A percentile compares a stretch with the other conserved stretches of the same genome.
Evolutionary conservation across 1,140 invertebrate species (phyloP).

Genomic region (Monochamus saltuarius): DNA sequence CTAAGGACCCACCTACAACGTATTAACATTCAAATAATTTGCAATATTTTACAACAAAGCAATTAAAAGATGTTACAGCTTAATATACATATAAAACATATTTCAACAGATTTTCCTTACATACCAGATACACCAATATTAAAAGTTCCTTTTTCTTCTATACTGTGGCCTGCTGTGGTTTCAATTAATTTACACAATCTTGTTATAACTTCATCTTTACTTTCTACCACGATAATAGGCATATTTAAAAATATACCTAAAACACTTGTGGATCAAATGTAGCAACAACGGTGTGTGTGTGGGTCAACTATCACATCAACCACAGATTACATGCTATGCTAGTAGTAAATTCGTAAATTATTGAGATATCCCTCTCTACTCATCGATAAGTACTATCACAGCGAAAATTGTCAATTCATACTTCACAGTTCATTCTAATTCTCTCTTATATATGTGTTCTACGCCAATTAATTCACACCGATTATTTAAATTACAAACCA

Average conservation of each 20-base stretch:
- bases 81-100: not conserved
- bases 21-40: slow-evolving; percentile 13
- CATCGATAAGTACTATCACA: no score
- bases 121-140: slow-evolving; percentile 72
- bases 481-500: no score
- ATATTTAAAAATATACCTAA: slow-evolving; percentile 33
- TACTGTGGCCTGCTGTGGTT: slow-evolving; percentile 56
- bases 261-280: not conserved
- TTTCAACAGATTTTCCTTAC: not conserved
- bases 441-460: no score
- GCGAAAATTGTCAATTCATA: no score
- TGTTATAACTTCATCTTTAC: slow-evolving; percentile 57
- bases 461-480: no score
- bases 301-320: no score
- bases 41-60: slow-evolving; percentile 11
- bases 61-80: not conserved
- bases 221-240: slow-evolving; percentile 50
- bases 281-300: no score
- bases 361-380: no score
- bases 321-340: no score
- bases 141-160: slow-evolving; percentile 60
- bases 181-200: slow-evolving; percentile 57
- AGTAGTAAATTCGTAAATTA: no score
- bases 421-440: no score
- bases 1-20: slow-evolving; percentile 82